Evolutionary conservation across 2,797 vertebrate species (phyloP).

Genomic region (Muscicapa striata): DNA sequence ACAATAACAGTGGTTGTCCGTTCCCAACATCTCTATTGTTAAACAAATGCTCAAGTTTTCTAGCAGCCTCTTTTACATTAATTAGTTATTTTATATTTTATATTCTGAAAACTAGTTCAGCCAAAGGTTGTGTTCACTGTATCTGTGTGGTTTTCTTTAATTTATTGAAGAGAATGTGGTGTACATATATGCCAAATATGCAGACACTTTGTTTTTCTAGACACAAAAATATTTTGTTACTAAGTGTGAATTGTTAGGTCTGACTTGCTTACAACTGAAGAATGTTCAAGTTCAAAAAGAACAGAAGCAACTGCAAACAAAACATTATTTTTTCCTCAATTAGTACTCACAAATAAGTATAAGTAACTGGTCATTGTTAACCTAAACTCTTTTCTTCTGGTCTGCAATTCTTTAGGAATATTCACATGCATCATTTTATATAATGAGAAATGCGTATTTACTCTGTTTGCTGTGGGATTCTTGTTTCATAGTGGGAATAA

Average conservation of each 20-base stretch:
- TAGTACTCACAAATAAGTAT: not conserved
- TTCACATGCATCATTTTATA: not conserved
- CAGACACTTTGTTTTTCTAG: conserved; percentile 38
- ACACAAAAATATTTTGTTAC: conserved; percentile 53
- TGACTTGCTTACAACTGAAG: not conserved
- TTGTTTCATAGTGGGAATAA: not conserved
- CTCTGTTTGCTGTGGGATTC: not conserved
- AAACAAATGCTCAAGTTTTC: conserved; percentile 16
- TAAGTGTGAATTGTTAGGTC: conserved; percentile 39
- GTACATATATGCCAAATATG: conserved; percentile 45
- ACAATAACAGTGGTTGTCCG: not conserved
- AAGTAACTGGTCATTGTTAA: not conserved
- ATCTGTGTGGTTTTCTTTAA: conserved; percentile 38
- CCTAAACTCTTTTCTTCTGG: not conserved
- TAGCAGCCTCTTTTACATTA: conserved; percentile 21
- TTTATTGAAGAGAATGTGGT: conserved; percentile 41
- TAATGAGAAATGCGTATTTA: not conserved
- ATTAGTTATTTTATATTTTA: conserved; percentile 44
- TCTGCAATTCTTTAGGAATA: not conserved
- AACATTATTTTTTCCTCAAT: not conserved
- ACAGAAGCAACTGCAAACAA: not conserved
- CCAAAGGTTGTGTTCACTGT: conserved; percentile 35
- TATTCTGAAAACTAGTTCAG: conserved; percentile 42
- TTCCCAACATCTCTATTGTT: not conserved
- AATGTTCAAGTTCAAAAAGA: conserved; percentile 3